Percentiles rank a stretch among this genome's conserved stretches.
Conservation (phyloP, 2,888 invertebrate genomes). For the Ormyrus nitidulus region DNA sequence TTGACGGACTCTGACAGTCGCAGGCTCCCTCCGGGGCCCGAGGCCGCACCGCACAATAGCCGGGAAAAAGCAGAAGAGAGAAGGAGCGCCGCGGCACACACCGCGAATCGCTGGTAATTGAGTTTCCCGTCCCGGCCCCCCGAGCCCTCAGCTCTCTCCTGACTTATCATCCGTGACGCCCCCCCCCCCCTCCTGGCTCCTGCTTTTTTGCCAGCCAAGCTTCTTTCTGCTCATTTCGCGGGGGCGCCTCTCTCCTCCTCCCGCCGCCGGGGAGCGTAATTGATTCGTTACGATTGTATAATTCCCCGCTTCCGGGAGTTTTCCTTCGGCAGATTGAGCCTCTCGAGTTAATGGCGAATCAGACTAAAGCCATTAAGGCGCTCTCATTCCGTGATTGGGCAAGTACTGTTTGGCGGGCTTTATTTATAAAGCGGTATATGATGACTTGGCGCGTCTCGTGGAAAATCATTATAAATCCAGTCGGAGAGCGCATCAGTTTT, state of each 20-base stretch:
- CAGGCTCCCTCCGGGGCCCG: slow-evolving; percentile 44
- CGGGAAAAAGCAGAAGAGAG: slow-evolving; percentile 29
- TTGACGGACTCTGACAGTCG: slow-evolving; percentile 53
- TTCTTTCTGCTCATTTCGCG: slow-evolving; percentile 24
- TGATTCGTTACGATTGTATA: slow-evolving; percentile 39
- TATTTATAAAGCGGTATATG: too few relatives aligned
- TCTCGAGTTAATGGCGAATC: background rate
- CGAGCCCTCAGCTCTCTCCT: slow-evolving; percentile 25
- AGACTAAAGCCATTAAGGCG: background rate
- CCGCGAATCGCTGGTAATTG: slow-evolving; percentile 53
- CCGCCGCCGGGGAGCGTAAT: slow-evolving; percentile 13
- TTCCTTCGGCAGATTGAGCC: slow-evolving; percentile 1
- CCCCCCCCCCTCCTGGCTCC: background rate
- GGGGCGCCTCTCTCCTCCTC: too few relatives aligned
- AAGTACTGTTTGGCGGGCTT: too few relatives aligned
- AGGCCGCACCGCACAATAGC: slow-evolving; percentile 29
- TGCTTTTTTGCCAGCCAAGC: background rate
- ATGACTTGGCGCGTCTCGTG: background rate
- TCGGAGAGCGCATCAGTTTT: background rate
- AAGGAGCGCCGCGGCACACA: slow-evolving; percentile 24
- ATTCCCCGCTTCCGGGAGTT: background rate
- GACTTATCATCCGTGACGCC: slow-evolving; percentile 51
- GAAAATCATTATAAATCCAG: slow-evolving; percentile 44
- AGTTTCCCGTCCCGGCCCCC: slow-evolving; percentile 38
- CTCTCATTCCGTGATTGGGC: background rate